Evolutionary conservation across 1,140 invertebrate genomes (phyloP).

Genomic region (Formica selysi): DNA sequence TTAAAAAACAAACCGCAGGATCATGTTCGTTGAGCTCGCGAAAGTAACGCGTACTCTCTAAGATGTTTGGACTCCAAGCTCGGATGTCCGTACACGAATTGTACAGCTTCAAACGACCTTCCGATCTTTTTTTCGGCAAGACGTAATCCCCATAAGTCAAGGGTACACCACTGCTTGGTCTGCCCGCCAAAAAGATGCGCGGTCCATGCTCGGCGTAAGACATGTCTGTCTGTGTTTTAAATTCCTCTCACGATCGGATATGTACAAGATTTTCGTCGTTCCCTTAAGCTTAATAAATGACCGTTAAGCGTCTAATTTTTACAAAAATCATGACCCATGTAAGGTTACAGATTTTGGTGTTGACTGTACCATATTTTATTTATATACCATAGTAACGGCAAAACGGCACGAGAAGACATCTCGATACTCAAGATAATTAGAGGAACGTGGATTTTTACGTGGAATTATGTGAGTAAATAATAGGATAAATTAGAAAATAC

Average conservation of each 20-base stretch:
- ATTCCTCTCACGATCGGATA: not conserved
- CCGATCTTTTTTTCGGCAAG: constrained; percentile 75
- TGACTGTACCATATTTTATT: constrained; percentile 65
- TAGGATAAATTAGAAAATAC: constrained; percentile 17
- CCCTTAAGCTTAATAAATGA: constrained; percentile 13
- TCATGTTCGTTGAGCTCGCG: constrained; percentile 79
- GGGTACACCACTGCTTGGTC: constrained; percentile 55
- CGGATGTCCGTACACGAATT: constrained; percentile 80
- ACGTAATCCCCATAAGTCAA: constrained; percentile 74
- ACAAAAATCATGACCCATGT: constrained; percentile 37
- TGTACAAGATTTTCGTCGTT: constrained; percentile 25
- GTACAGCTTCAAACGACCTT: constrained; percentile 79
- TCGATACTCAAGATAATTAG: constrained; percentile 1
- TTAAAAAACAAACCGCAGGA: constrained; percentile 68
- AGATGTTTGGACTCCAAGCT: constrained; percentile 80
- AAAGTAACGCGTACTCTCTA: constrained; percentile 81
- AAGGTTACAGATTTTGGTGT: constrained; percentile 29
- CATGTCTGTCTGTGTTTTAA: constrained; percentile 67
- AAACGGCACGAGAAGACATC: constrained; percentile 45
- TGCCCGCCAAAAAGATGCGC: constrained; percentile 76
- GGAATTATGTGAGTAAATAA: not conserved
- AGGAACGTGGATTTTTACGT: not conserved
- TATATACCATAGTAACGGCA: constrained; percentile 70
- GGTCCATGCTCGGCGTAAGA: constrained; percentile 80
- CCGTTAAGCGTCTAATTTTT: constrained; percentile 25